Conservation (phyloP, 2,113 vertebrate genomes). For the Takifugu bimaculatus region DNA sequence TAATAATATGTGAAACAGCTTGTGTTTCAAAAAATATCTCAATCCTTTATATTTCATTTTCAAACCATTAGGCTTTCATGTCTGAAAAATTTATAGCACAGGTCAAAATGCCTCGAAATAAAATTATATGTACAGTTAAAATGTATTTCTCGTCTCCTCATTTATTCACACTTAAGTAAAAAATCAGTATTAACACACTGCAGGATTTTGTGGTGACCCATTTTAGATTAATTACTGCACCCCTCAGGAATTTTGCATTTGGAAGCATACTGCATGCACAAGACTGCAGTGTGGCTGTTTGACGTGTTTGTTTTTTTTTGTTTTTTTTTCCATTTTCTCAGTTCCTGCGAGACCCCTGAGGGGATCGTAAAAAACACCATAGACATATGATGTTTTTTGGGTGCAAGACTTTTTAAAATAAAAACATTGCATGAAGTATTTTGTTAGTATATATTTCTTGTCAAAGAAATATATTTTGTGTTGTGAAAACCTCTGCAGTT, state of each 20-base stretch:
- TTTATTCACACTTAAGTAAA: slow-evolving; percentile 70
- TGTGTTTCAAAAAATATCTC: not conserved
- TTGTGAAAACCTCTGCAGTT: not conserved
- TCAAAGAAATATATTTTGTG: not conserved
- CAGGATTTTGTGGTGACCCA: slow-evolving; percentile 53
- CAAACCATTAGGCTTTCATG: too few species aligned
- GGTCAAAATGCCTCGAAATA: slow-evolving; percentile 36
- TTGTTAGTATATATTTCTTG: too few species aligned
- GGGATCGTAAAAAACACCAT: not conserved
- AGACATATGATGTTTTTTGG: too few species aligned
- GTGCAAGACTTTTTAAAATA: not conserved
- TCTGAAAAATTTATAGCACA: slow-evolving; percentile 1
- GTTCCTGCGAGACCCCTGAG: not conserved
- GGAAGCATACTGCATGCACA: slow-evolving; percentile 17
- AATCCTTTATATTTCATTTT: too few species aligned
- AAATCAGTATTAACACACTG: slow-evolving; percentile 43
- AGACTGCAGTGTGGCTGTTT: slow-evolving; percentile 35
- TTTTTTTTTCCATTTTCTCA: not conserved
- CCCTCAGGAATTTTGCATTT: slow-evolving; percentile 43
- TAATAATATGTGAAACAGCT: too few species aligned
- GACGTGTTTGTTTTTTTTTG: not conserved
- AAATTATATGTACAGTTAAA: slow-evolving; percentile 10
- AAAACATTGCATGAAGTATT: too few species aligned
- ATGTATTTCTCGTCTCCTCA: slow-evolving; percentile 19
- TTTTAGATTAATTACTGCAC: slow-evolving; percentile 46